These are phyloP conservation scores for Eristalinus sepulchralis DNA, from an alignment of 2,888 invertebrate genomes.

Conservation along the genomic window DNA sequence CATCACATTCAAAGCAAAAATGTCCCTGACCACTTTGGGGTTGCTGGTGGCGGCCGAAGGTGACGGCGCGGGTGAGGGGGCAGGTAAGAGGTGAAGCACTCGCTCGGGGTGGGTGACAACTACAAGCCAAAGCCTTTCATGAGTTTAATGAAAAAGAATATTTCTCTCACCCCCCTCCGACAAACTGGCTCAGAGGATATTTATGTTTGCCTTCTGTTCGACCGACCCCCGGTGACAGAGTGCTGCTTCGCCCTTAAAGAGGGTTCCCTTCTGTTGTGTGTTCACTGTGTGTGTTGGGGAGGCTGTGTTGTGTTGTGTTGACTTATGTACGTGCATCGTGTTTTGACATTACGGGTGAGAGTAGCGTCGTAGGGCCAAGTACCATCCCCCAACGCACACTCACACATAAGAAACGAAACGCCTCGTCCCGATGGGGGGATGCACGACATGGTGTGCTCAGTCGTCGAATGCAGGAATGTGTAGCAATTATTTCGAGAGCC, in stretches of 20 bases:
- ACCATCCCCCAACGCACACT: background rate
- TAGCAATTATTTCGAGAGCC: conserved; percentile 65
- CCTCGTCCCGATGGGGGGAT: conserved; percentile 11
- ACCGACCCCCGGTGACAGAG: conserved; percentile 44
- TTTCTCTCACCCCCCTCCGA: conserved; percentile 7
- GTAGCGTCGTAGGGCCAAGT: conserved; percentile 48
- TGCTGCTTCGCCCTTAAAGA: conserved; percentile 25
- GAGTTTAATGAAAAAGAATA: conserved; percentile 58
- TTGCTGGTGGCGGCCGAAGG: conserved; percentile 3
- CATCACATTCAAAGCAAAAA: conserved; percentile 59
- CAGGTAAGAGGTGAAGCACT: conserved; percentile 18
- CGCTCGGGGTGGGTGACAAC: background rate
- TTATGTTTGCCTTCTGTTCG: conserved; percentile 29
- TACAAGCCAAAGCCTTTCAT: conserved; percentile 14
- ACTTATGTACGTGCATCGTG: conserved; percentile 65
- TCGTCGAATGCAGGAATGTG: conserved; percentile 51
- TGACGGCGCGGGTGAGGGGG: background rate
- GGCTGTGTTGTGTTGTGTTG: conserved; percentile 33
- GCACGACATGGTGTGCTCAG: background rate
- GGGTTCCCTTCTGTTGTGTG: conserved; percentile 40
- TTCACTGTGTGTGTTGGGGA: conserved; percentile 8
- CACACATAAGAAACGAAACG: conserved; percentile 21
- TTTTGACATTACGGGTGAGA: conserved; percentile 67
- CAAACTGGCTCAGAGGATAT: background rate
- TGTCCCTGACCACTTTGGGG: conserved; percentile 67